Evolutionary conservation across 1,140 invertebrate genomes (phyloP), one percentile per base, ranked within the genome.

Genomic region (Lepidurus arcticus): DNA sequence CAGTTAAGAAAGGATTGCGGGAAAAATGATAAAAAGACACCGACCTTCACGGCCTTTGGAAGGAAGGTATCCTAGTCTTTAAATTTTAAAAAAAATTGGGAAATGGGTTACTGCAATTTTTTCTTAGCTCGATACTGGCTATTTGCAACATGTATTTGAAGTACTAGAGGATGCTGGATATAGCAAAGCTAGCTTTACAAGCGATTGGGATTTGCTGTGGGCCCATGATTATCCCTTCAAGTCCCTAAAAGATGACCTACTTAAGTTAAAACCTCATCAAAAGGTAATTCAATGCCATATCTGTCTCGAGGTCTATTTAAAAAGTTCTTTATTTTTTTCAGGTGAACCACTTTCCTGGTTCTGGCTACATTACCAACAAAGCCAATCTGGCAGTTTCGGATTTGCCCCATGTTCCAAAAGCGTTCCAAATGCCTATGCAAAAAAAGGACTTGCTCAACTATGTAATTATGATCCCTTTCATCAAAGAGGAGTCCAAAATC

Each of bases 261-360:
- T 86, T 78, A 88, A 88, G 81, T 83, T 96, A 16, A 90, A 90
- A 81, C 82, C 88, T 8, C 86, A 93, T 85, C 94, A 97, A 83
- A 91, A 88, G 83, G 87, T 88, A 81, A 81, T 42, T 76, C 10
- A 76, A 5, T 10, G 6, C 21, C 7, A 11, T n/a, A n/a, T 0
- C 9, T 42, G 42, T 73, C 5, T 80, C 45, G 24, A n/a, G 42
- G 1, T 44, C 1, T 44, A 47, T 7, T 74, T 44, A 13, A 13
- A 6, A 43, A 21, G 7, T 78, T 6, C 76, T 43, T 73, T 73
- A n/a, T 34, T 53, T 77, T 24, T 74, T 79, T 53, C 42, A 53
- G 86, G 91, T 98, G 0, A 99, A 98, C 84, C 95, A 98, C 85
- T 94, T 97, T 83, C 97, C 97, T 4, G 97, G 96, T 0, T 94